These are phyloP conservation scores for Lycaon pictus DNA, from an alignment of 2,113 vertebrate genomes.

Conservation along the genomic window DNA sequence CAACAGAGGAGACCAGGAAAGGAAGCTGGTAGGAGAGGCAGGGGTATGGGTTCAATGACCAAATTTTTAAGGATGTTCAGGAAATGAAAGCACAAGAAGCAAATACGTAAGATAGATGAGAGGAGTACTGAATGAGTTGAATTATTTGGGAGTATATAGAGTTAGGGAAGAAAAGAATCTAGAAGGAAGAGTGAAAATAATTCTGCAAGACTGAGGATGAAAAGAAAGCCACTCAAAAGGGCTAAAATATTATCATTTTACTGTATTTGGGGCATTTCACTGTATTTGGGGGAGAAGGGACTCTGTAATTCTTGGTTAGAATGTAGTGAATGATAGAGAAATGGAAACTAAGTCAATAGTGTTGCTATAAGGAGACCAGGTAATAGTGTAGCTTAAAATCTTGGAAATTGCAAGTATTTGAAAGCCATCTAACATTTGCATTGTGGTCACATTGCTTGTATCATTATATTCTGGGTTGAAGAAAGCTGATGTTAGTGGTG, in stretches of 20 bases:
- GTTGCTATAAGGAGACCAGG: neutral
- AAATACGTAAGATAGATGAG: neutral
- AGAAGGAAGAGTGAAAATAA: neutral
- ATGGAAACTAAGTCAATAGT: neutral
- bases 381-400: neutral
- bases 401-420: neutral
- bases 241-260: neutral
- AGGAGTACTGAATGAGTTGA: neutral
- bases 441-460: neutral
- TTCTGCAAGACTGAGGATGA: neutral
- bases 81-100: neutral
- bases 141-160: neutral
- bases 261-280: neutral
- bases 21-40: neutral
- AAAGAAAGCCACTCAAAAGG: neutral
- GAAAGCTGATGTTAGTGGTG: neutral
- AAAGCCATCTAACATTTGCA: neutral
- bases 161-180: neutral
- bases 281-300: neutral
- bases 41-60: neutral
- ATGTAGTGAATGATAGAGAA: neutral
- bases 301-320: neutral
- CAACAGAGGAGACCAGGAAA: neutral
- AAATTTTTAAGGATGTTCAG: neutral
- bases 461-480: neutral